Evolutionary conservation across 2,888 invertebrate species (phyloP).

Genomic region (Drosophila cognata): DNA sequence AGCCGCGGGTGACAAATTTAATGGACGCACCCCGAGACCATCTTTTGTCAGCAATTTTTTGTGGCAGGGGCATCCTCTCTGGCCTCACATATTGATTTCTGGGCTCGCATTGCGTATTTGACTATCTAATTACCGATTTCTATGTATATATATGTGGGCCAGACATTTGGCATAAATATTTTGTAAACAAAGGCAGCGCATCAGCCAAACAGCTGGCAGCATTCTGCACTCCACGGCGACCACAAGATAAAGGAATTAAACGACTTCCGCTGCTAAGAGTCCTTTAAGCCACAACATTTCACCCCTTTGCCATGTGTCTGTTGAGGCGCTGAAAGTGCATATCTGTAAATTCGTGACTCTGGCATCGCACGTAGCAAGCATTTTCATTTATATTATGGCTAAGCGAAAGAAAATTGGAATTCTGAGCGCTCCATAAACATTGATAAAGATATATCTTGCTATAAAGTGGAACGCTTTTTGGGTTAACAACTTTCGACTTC

Average conservation of each 20-base stretch:
- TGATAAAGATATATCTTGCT: not conserved
- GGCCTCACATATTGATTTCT: slow-evolving; percentile 49
- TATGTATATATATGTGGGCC: slow-evolving; percentile 25
- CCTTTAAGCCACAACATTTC: slow-evolving; percentile 17
- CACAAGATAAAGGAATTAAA: slow-evolving; percentile 54
- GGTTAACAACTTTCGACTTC: not conserved
- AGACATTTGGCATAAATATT: slow-evolving; percentile 80
- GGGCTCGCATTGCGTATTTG: slow-evolving; percentile 54
- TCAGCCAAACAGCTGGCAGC: slow-evolving; percentile 54
- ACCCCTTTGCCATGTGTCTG: slow-evolving; percentile 61
- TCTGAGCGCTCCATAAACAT: not conserved
- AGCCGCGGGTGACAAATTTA: slow-evolving; percentile 84
- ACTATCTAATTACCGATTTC: slow-evolving; percentile 72
- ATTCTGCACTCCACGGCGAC: slow-evolving; percentile 43
- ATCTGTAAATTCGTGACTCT: slow-evolving; percentile 57
- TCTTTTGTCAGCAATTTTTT: slow-evolving; percentile 58
- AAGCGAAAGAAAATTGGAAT: slow-evolving; percentile 9
- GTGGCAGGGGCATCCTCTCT: not conserved
- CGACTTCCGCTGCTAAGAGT: slow-evolving; percentile 36
- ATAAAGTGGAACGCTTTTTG: not conserved
- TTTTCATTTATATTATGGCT: slow-evolving; percentile 8
- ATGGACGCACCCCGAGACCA: slow-evolving; percentile 68
- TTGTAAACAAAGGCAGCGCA: slow-evolving; percentile 63
- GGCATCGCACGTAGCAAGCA: slow-evolving; percentile 46
- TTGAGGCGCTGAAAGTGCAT: slow-evolving; percentile 50